Evolutionary conservation across 2,113 vertebrate species (phyloP), one percentile per base, ranked within the genome.

Genomic region (Gnathonemus echidnorhynchus): DNA sequence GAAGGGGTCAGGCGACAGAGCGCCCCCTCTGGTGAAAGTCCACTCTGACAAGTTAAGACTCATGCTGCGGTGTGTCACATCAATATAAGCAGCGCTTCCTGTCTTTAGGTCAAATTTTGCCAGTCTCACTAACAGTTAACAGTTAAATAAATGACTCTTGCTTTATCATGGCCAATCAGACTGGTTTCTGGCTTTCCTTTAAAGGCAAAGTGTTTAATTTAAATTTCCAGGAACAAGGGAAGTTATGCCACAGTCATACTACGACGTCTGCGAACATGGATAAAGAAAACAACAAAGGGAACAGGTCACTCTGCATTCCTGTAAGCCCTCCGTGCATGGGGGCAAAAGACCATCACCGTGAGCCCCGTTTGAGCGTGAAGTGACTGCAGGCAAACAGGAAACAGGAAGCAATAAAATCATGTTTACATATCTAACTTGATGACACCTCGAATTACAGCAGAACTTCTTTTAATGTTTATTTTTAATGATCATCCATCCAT

Each of bases 231-330:
- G 86, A 52, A 87, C 27, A 35, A 27, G 24, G n/a, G 48, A 35
- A 53, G 49, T 87, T 13, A 56, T 87, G 86, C 8, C 27, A 24
- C 1, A 19, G 17, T 50, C 86, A 87, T 87, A 24, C 48, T 87
- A n/a, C 35, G 2, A 87, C 6, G 50, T 15, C 86, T 87, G 31
- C 31, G 86, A 56, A 15, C 27, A 31, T 35, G 49, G 50, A 53
- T 21, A 39, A 35, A 52, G 88, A 70, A 70, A 4, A 46, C 62
- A 48, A n/a, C 5, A 66, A 88, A 39, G 50, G 86, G 87, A 93
- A 92, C 91, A 62, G 90, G 93, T 91, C 90, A n/a, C 49, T 89
- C 91, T 48, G 88, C 91, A 93, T 93, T 93, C 92, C 90, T 87
- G 45, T 39, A 24, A 49, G n/a, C 88, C 70, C 86, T 87, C 86